Percentiles rank a stretch among this genome's conserved stretches.
phyloP scores from a whole-genome alignment of 2,797 vertebrate species.

The Rhabdomys pumilio region DNA sequence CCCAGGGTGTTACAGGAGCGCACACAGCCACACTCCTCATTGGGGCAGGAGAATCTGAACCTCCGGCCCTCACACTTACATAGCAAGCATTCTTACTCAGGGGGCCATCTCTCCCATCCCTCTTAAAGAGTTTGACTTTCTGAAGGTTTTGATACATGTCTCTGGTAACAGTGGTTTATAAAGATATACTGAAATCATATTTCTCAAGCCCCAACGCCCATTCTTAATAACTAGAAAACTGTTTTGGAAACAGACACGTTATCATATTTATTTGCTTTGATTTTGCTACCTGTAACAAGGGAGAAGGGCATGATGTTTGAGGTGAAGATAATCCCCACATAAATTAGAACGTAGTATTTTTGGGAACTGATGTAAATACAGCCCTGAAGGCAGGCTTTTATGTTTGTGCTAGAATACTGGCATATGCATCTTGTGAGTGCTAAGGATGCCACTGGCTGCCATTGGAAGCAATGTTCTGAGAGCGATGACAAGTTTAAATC shows the following conservation, averaged over 20 bases:
- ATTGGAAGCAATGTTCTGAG: not conserved
- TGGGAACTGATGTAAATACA: not conserved
- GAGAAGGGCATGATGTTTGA: not conserved
- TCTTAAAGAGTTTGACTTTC: not conserved
- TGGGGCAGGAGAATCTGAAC: too few relatives aligned
- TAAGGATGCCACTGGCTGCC: not conserved
- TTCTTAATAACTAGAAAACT: conserved; percentile 47
- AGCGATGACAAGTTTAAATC: conserved; percentile 22
- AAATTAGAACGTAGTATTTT: conserved; percentile 44
- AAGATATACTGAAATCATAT: conserved; percentile 17
- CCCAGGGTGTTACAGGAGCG: too few relatives aligned
- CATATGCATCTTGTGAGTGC: conserved; percentile 66
- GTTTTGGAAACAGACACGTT: not conserved
- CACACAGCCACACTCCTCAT: not conserved
- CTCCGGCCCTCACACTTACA: too few relatives aligned
- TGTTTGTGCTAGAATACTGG: conserved; percentile 70
- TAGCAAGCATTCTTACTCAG: not conserved
- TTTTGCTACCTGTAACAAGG: conserved; percentile 16
- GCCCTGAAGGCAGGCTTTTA: conserved; percentile 36
- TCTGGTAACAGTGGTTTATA: conserved; percentile 5
- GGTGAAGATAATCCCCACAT: conserved; percentile 21
- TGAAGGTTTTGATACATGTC: not conserved
- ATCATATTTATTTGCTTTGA: conserved; percentile 32
- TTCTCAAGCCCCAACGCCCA: conserved; percentile 15
- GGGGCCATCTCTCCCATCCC: not conserved